Conservation (phyloP, 2,113 vertebrate species). For the Erpornis zantholeuca region DNA sequence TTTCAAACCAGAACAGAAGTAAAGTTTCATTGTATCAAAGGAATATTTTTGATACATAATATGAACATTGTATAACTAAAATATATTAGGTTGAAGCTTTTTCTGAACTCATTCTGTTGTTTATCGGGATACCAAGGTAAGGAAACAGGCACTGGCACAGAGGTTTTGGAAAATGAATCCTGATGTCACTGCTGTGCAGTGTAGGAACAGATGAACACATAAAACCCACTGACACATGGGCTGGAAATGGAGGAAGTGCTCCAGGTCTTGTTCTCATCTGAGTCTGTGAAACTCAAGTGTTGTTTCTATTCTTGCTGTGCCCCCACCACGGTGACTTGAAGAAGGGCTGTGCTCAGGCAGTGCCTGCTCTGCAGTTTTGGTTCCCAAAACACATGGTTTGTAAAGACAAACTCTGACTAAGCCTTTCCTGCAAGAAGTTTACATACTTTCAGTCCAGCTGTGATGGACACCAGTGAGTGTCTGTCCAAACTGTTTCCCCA, state of each 20-base stretch:
- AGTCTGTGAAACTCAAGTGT: neutral
- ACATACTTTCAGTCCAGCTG: neutral
- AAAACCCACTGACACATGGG: neutral
- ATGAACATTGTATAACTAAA: neutral
- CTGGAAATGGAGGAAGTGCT: neutral
- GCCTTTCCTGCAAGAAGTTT: neutral
- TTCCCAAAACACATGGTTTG: neutral
- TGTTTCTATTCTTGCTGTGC: neutral
- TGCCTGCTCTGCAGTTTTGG: neutral
- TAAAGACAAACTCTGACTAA: neutral
- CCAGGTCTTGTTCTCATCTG: neutral
- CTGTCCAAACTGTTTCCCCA: neutral
- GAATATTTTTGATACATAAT: neutral
- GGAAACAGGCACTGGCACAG: neutral
- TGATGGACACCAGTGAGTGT: neutral
- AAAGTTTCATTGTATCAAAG: neutral
- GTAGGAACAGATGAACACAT: neutral
- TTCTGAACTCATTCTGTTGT: neutral
- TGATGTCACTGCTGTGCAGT: fast-evolving
- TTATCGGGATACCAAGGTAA: neutral
- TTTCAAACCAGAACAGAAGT: too few relatives aligned
- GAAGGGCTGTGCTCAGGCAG: neutral
- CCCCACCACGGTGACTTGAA: fast-evolving
- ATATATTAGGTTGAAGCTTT: neutral
- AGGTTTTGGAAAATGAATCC: neutral